A percentile compares a stretch with the other conserved stretches of the same genome.
Evolutionary conservation across 2,113 vertebrate species (phyloP).

Genomic region (Galbula dea): DNA sequence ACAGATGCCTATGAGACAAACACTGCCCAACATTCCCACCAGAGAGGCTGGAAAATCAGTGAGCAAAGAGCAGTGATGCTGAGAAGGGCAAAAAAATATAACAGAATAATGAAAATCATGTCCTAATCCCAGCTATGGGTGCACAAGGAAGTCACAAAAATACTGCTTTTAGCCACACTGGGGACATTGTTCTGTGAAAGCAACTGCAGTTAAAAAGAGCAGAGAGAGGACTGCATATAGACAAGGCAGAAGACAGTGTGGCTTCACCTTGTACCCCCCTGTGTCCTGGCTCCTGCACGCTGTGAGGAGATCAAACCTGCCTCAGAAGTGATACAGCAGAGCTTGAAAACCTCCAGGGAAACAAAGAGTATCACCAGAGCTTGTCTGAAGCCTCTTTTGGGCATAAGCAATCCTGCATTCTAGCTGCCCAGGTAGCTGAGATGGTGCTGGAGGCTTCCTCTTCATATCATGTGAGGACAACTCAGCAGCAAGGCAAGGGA

Average conservation of each 20-base stretch:
- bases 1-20: background rate
- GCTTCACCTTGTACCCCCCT: background rate
- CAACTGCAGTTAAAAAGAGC: background rate
- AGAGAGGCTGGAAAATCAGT: background rate
- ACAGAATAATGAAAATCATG: background rate
- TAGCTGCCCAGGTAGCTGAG: background rate
- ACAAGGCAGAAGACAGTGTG: background rate
- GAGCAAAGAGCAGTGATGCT: background rate
- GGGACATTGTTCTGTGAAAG: background rate
- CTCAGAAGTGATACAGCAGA: background rate
- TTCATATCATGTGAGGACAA: background rate
- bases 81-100: conserved; percentile 5
- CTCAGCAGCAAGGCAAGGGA: background rate
- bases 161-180: background rate
- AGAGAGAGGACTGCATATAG: background rate
- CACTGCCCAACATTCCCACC: background rate
- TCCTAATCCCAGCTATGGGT: background rate
- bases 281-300: background rate
- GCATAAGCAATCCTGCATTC: background rate
- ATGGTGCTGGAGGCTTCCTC: background rate
- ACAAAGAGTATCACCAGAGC: background rate
- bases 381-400: background rate
- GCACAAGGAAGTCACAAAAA: background rate
- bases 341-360: background rate
- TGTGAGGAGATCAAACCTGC: background rate